A percentile compares a stretch with the other conserved stretches of the same genome.
Conservation (phyloP, 1,140 invertebrate species). For the Drosophila paulistorum region DNA sequence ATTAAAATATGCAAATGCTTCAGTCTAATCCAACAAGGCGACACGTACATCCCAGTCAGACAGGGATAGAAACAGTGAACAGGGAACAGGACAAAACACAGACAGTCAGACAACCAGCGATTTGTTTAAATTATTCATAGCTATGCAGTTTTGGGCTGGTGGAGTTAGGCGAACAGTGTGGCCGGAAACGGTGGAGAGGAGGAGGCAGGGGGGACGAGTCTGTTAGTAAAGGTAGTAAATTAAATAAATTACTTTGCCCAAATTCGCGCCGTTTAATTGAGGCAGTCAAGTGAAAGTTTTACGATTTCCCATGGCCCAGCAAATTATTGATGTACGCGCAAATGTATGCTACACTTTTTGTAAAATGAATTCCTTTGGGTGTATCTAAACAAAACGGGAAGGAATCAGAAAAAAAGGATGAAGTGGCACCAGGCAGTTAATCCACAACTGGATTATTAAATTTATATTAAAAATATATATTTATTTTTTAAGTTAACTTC, state of each 20-base stretch:
- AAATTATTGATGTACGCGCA: constrained; percentile 25
- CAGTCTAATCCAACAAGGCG: constrained; percentile 69
- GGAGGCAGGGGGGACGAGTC: no score
- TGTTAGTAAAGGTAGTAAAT: constrained; percentile 66
- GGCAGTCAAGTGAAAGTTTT: constrained; percentile 55
- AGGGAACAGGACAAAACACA: constrained; percentile 19
- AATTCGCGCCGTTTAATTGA: constrained; percentile 18
- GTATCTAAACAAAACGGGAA: neutral
- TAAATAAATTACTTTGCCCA: constrained; percentile 59
- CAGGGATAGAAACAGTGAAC: constrained; percentile 19
- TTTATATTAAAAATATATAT: no score
- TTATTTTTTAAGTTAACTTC: no score
- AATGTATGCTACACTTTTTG: constrained; percentile 58
- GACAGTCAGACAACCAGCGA: constrained; percentile 58
- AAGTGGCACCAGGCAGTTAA: no score
- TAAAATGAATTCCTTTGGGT: neutral
- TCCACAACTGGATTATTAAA: no score
- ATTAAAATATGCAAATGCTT: constrained; percentile 80
- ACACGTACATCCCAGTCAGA: constrained; percentile 62
- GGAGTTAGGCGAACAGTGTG: neutral
- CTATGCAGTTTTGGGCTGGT: constrained; percentile 44
- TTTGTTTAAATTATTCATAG: constrained; percentile 82
- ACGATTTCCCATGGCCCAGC: constrained; percentile 1
- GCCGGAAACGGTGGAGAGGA: neutral
- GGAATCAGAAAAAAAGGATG: neutral